phyloP scores from a whole-genome alignment of 1,140 invertebrate species.

The Drosophila aff. region DNA sequence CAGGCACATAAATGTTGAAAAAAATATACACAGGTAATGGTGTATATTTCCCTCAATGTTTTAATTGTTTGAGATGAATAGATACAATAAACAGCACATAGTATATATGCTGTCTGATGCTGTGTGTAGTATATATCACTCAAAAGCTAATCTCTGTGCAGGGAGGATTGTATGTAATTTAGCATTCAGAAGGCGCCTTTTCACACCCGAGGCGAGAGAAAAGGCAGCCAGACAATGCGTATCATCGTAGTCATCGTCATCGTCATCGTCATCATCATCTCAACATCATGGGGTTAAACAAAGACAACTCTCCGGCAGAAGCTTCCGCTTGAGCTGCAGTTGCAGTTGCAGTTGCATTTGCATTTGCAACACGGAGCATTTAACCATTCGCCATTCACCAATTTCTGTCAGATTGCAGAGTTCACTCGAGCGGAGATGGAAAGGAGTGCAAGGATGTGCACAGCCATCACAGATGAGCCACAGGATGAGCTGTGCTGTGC shows the following conservation, averaged over 20 bases:
- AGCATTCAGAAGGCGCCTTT: constrained; percentile 22
- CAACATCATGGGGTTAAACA: constrained; percentile 26
- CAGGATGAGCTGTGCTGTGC: constrained; percentile 3
- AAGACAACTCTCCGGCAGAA: constrained; percentile 12
- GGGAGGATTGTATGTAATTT: constrained; percentile 14
- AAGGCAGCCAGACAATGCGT: constrained; percentile 5
- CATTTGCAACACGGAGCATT: constrained; percentile 29
- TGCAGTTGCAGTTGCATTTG: constrained; percentile 33
- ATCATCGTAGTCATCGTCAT: constrained; percentile 1
- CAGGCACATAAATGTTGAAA: neutral
- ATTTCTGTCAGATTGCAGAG: constrained; percentile 73
- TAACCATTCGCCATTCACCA: constrained; percentile 40
- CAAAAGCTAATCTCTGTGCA: constrained; percentile 17
- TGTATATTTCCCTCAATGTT: neutral
- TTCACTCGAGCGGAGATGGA: constrained; percentile 52
- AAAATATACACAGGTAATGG: neutral
- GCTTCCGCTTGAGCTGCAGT: constrained; percentile 21
- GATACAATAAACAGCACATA: neutral
- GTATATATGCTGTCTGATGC: too few relatives aligned
- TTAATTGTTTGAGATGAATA: neutral
- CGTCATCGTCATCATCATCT: constrained; percentile 2
- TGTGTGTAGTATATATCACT: neutral
- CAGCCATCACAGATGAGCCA: neutral
- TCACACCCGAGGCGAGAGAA: constrained; percentile 11
- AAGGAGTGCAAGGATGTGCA: constrained; percentile 12